Evolutionary conservation across 2,113 vertebrate genomes (phyloP).

Genomic region (Rhineura floridana): DNA sequence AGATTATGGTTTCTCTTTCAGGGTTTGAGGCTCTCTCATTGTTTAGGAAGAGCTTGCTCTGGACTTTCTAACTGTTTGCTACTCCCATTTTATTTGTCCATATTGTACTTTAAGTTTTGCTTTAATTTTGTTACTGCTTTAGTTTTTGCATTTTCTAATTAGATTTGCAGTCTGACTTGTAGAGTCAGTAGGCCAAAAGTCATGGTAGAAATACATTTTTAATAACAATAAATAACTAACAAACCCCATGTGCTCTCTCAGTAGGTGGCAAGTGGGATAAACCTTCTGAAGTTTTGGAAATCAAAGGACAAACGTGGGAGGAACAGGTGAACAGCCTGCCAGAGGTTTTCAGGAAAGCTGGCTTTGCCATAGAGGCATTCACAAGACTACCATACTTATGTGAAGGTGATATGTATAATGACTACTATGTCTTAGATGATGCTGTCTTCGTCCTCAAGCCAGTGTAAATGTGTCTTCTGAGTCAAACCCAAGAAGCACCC

Average conservation of each 20-base stretch:
- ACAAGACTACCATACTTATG: slow-evolving; percentile 96
- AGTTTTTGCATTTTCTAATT: neutral
- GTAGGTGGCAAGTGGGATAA: slow-evolving; percentile 96
- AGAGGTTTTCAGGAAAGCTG: slow-evolving; percentile 84
- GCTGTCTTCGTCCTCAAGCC: slow-evolving; percentile 93
- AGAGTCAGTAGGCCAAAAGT: neutral
- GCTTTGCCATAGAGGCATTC: slow-evolving; percentile 92
- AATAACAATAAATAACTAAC: neutral
- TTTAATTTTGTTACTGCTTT: neutral
- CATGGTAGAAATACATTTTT: neutral
- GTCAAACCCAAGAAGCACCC: slow-evolving; percentile 51
- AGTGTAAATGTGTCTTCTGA: slow-evolving; percentile 68
- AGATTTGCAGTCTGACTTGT: neutral
- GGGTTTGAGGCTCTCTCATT: neutral
- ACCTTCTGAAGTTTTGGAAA: slow-evolving; percentile 86
- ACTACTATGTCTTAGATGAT: slow-evolving; percentile 95
- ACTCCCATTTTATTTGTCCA: neutral
- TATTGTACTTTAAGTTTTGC: neutral
- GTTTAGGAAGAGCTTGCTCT: neutral
- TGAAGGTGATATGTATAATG: slow-evolving; percentile 96
- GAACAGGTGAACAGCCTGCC: slow-evolving; percentile 92
- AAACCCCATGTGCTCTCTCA: slow-evolving; percentile 66
- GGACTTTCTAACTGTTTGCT: neutral
- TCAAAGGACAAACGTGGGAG: slow-evolving; percentile 93
- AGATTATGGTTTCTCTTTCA: neutral